Conservation (phyloP, 2,888 invertebrate genomes). For the Xestobium rufovillosum region DNA sequence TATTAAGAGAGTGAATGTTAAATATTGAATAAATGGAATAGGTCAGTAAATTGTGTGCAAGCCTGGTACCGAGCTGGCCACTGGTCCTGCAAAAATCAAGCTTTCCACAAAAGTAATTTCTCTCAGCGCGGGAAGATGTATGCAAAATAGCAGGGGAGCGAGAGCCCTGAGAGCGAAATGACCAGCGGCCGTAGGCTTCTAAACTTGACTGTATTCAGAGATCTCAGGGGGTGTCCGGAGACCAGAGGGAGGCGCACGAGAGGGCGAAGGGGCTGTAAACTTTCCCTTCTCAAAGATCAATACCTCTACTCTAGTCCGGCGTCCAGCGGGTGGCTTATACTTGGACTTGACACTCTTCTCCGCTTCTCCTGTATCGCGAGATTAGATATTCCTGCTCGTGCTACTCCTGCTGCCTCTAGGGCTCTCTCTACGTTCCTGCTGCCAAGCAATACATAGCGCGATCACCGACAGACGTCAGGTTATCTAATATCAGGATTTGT, state of each 20-base stretch:
- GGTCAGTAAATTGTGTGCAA: too few species aligned
- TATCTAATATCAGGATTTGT: too few species aligned
- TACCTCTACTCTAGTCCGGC: constrained; percentile 43
- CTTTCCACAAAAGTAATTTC: too few species aligned
- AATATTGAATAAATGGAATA: too few species aligned
- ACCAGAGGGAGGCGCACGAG: constrained; percentile 16
- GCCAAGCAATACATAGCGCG: too few species aligned
- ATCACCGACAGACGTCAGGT: too few species aligned
- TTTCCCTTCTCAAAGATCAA: constrained; percentile 48
- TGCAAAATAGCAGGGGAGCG: constrained; percentile 36
- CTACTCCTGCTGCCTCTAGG: too few species aligned
- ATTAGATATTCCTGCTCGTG: constrained; percentile 29
- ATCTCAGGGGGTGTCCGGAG: constrained; percentile 22
- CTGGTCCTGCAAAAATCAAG: too few species aligned
- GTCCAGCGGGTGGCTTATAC: constrained; percentile 35
- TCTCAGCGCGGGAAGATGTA: too few species aligned
- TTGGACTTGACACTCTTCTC: constrained; percentile 32
- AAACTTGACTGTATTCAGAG: constrained; percentile 37
- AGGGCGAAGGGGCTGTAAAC: constrained; percentile 41
- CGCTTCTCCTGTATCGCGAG: constrained; percentile 31
- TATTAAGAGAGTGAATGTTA: too few species aligned
- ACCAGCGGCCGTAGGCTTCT: constrained; percentile 45
- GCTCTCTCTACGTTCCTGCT: too few species aligned
- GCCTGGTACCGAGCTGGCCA: too few species aligned
- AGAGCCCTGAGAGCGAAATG: constrained; percentile 41